phyloP scores from a whole-genome alignment of 2,888 invertebrate species.

The Trilocha varians region DNA sequence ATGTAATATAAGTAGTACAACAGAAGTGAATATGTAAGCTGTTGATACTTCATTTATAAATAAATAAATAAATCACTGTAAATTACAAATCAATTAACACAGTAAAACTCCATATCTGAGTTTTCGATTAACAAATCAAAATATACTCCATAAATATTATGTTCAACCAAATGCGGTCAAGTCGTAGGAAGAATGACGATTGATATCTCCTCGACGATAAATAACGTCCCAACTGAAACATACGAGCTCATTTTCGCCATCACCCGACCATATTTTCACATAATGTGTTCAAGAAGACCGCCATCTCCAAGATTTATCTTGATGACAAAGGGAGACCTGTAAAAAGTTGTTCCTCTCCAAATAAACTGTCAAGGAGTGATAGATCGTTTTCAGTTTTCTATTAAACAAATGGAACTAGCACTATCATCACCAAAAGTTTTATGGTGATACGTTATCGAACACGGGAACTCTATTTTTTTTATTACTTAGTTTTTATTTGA shows the following conservation, averaged over 20 bases:
- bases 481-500: too few species aligned
- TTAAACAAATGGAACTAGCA: neutral
- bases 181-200: constrained; percentile 20
- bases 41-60: too few species aligned
- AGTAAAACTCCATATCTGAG: too few species aligned
- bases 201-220: constrained; percentile 29
- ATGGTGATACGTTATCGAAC: neutral
- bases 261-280: constrained; percentile 43
- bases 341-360: constrained; percentile 5
- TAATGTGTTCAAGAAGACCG: constrained; percentile 42
- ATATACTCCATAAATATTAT: neutral
- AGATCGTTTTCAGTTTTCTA: neutral
- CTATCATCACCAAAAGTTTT: neutral
- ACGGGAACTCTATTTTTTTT: too few species aligned
- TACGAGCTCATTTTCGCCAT: constrained; percentile 45
- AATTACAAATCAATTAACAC: too few species aligned
- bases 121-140: too few species aligned
- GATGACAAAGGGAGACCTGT: constrained; percentile 31
- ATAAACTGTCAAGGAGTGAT: neutral
- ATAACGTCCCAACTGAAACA: constrained; percentile 33
- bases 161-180: neutral
- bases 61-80: too few species aligned
- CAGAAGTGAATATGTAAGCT: too few species aligned
- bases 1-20: too few species aligned
- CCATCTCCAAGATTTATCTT: constrained; percentile 53